Evolutionary conservation across 2,797 vertebrate genomes (phyloP).

Genomic region (Schizopygopsis pylzovi): DNA sequence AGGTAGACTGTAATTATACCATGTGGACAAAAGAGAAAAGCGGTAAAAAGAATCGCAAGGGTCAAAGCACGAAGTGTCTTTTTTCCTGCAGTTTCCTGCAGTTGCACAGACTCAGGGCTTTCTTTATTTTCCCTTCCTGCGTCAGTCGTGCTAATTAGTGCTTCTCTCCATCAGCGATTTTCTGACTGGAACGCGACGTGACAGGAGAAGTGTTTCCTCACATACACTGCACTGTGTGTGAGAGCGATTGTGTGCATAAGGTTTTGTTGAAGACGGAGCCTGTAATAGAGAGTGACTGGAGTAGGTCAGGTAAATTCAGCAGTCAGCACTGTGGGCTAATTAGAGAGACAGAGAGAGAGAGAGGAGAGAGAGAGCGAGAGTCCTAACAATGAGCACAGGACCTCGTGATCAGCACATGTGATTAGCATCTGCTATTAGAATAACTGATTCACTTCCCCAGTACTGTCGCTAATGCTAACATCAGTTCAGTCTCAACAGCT

Average conservation of each 20-base stretch:
- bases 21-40: neutral
- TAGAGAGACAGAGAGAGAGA: constrained; percentile 34
- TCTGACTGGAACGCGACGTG: constrained; percentile 4
- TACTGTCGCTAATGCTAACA: constrained; percentile 17
- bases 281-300: constrained; percentile 67
- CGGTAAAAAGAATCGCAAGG: neutral
- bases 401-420: constrained; percentile 35
- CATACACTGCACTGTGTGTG: neutral
- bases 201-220: constrained; percentile 20
- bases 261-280: constrained; percentile 38
- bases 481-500: constrained; percentile 12
- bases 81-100: neutral
- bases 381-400: constrained; percentile 8
- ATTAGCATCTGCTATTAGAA: constrained; percentile 49
- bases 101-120: constrained; percentile 1
- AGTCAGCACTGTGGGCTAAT: constrained; percentile 62
- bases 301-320: constrained; percentile 65
- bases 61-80: neutral
- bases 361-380: neutral
- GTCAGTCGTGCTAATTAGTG: constrained; percentile 36
- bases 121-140: constrained; percentile 25
- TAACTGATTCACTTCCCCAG: constrained; percentile 30
- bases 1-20: constrained; percentile 5
- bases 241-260: constrained; percentile 21
- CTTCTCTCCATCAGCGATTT: constrained; percentile 38